A percentile compares a stretch with the other conserved stretches of the same genome.
Conservation (phyloP, 2,888 invertebrate species). For the Trilocha varians region DNA sequence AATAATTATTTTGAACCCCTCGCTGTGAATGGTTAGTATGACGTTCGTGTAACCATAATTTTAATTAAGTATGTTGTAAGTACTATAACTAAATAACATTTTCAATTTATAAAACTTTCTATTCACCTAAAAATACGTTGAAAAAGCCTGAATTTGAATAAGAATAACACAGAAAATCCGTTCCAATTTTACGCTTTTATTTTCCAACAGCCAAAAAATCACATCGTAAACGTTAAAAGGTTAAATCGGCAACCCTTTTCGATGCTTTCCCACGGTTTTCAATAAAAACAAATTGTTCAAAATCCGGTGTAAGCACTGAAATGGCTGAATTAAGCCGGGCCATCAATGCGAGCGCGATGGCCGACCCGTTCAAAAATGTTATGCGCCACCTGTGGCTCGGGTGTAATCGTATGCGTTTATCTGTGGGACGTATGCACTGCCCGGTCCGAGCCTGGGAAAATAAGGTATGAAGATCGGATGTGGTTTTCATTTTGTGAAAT, state of each 20-base stretch:
- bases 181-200: too few species aligned
- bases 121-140: too few species aligned
- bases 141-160: too few species aligned
- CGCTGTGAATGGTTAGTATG: slow-evolving; percentile 35
- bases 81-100: too few species aligned
- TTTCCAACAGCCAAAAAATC: neutral
- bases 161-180: too few species aligned
- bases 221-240: neutral
- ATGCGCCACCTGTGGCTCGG: slow-evolving; percentile 68
- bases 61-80: too few species aligned
- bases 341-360: slow-evolving; percentile 28
- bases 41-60: neutral
- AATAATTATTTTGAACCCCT: slow-evolving; percentile 62
- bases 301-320: slow-evolving; percentile 29
- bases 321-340: slow-evolving; percentile 54
- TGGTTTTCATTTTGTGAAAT: too few species aligned
- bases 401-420: slow-evolving; percentile 71
- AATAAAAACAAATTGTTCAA: slow-evolving; percentile 57
- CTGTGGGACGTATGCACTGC: slow-evolving; percentile 52
- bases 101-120: too few species aligned
- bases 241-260: neutral
- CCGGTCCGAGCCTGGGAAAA: slow-evolving; percentile 8
- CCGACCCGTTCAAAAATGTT: slow-evolving; percentile 66
- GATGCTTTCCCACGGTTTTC: slow-evolving; percentile 47
- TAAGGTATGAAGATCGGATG: neutral